Conservation (phyloP, 2,888 invertebrate species). For the Pseudococcus viburni region DNA sequence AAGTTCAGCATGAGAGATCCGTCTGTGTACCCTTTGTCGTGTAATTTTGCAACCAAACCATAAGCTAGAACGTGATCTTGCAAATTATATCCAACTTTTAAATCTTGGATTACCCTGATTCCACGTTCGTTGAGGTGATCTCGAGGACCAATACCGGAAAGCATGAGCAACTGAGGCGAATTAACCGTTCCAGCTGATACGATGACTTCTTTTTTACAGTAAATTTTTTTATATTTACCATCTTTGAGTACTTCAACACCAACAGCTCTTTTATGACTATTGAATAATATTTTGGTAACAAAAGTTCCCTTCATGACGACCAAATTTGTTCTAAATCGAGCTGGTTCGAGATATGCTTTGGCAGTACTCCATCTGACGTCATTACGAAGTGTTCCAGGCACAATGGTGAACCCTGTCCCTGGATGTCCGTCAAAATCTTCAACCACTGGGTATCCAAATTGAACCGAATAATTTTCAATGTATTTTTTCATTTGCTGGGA, state of each 20-base stretch:
- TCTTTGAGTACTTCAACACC: conserved; percentile 78
- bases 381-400: conserved; percentile 72
- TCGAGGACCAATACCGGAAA: conserved; percentile 85
- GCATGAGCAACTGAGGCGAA: conserved; percentile 85
- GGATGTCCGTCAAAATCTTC: conserved; percentile 5
- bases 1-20: not conserved
- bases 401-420: not conserved
- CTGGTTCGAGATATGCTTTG: conserved; percentile 83
- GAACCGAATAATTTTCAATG: conserved; percentile 74
- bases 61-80: conserved; percentile 88
- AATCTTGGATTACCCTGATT: conserved; percentile 77
- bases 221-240: conserved; percentile 73
- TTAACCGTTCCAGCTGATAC: conserved; percentile 88
- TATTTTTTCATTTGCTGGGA: too few species aligned
- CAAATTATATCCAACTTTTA: conserved; percentile 85
- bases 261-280: conserved; percentile 75
- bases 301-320: conserved; percentile 80
- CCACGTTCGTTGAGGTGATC: conserved; percentile 76
- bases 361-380: conserved; percentile 86
- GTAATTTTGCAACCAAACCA: conserved; percentile 72
- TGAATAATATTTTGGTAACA: conserved; percentile 80
- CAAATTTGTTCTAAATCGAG: conserved; percentile 78
- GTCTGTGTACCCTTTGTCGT: not conserved
- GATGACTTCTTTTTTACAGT: conserved; percentile 83
- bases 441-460: not conserved